Evolutionary conservation across 37 sponge, comb jelly and placozoan genomes (phyloP).

Genomic region (Cladorhizidae sp.): DNA sequence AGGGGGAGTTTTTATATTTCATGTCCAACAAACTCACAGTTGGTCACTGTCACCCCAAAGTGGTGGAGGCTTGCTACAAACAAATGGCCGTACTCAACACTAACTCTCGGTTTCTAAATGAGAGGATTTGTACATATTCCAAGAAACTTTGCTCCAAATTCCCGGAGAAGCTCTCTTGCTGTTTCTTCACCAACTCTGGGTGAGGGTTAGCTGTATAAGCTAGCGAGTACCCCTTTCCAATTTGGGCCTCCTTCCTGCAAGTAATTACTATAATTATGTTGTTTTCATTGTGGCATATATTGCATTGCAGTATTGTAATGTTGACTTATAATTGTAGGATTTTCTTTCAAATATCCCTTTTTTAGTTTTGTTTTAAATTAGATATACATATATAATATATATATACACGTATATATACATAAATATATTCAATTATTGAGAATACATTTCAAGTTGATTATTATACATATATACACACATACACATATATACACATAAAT

Average conservation of each 20-base stretch:
- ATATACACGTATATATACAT: too few species aligned
- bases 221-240: background rate
- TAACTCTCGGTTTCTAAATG: constrained; percentile 87
- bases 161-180: constrained; percentile 58
- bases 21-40: constrained; percentile 42
- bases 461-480: too few species aligned
- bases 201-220: background rate
- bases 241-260: too few species aligned
- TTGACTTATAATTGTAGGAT: background rate
- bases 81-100: constrained; percentile 90
- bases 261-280: background rate
- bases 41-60: constrained; percentile 90
- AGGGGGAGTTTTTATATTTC: background rate
- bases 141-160: constrained; percentile 55
- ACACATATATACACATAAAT: too few species aligned
- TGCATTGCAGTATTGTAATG: too few species aligned
- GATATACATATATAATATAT: too few species aligned
- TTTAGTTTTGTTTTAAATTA: too few species aligned
- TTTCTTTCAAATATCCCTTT: too few species aligned
- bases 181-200: constrained; percentile 89
- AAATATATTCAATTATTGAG: too few species aligned
- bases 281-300: background rate
- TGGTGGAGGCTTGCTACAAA: constrained; percentile 70
- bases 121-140: constrained; percentile 69
- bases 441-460: too few species aligned